Conservation (phyloP, 2,797 vertebrate genomes). For the Phaenicophaeus curvirostris region DNA sequence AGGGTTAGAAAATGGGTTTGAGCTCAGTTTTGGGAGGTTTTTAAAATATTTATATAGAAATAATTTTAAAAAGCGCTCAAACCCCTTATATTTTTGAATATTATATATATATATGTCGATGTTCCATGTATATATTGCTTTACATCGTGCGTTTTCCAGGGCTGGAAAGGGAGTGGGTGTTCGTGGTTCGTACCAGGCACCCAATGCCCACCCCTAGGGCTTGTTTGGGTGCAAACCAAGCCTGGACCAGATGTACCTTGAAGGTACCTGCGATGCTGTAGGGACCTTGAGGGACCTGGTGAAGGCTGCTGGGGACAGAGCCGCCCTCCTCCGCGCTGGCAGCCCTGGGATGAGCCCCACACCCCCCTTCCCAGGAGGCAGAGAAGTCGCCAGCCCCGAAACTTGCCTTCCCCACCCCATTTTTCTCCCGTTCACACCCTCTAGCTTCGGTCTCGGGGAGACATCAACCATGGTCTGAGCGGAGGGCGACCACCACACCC, state of each 20-base stretch:
- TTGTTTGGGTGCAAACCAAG: no score
- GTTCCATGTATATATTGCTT: neutral
- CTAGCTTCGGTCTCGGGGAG: neutral
- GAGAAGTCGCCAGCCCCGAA: neutral
- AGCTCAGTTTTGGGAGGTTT: neutral
- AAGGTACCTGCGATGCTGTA: neutral
- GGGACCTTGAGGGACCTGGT: neutral
- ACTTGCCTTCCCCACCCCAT: slow-evolving; percentile 16
- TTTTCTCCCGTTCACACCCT: neutral
- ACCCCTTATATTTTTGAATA: rapidly evolving
- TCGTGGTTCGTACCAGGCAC: neutral
- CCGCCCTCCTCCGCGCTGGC: neutral
- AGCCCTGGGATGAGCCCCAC: neutral
- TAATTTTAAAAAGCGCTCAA: neutral
- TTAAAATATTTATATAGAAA: neutral
- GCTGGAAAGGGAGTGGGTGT: neutral
- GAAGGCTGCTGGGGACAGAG: neutral
- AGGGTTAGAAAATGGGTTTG: neutral
- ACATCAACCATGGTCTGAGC: neutral
- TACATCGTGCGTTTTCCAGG: neutral
- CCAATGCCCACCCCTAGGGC: rapidly evolving
- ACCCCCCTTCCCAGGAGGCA: neutral
- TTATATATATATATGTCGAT: no score
- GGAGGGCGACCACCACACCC: neutral
- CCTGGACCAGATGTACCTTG: neutral